phyloP scores from a whole-genome alignment of 92 coral and sea anemone species.

The Zoanthus sansibaricus region DNA sequence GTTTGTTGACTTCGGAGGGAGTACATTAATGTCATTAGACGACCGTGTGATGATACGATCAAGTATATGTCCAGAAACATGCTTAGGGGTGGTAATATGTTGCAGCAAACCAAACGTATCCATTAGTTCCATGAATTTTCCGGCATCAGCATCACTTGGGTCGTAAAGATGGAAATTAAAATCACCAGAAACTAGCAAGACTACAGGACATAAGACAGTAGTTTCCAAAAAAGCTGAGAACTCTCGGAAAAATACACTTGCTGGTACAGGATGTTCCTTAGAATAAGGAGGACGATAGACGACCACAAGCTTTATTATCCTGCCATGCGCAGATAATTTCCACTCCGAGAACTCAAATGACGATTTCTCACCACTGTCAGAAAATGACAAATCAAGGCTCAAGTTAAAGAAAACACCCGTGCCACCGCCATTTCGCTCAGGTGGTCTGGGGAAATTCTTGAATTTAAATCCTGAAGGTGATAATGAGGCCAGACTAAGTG shows the following conservation, averaged over 20 bases:
- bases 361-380: conserved; percentile 28
- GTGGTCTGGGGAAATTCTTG: conserved; percentile 27
- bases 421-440: conserved; percentile 11
- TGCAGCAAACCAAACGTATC: background rate
- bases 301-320: conserved; percentile 30
- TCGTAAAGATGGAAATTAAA: conserved; percentile 31
- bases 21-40: too few relatives aligned
- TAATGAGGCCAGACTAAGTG: conserved; percentile 19
- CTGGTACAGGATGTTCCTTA: conserved; percentile 46
- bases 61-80: too few relatives aligned
- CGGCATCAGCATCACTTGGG: background rate
- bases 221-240: conserved; percentile 36
- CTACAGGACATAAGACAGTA: conserved; percentile 41
- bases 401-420: conserved; percentile 10
- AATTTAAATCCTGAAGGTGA: conserved; percentile 18
- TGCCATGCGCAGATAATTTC: conserved; percentile 16
- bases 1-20: too few relatives aligned
- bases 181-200: conserved; percentile 40
- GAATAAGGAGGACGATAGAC: conserved; percentile 55
- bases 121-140: too few relatives aligned
- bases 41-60: too few relatives aligned
- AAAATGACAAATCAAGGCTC: background rate
- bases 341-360: conserved; percentile 55
- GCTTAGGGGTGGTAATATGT: too few relatives aligned
- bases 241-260: conserved; percentile 14